Percentiles rank a stretch among this genome's conserved stretches.
phyloP scores from a whole-genome alignment of 2,888 invertebrate species.

The Rhyacophila evoluta region DNA sequence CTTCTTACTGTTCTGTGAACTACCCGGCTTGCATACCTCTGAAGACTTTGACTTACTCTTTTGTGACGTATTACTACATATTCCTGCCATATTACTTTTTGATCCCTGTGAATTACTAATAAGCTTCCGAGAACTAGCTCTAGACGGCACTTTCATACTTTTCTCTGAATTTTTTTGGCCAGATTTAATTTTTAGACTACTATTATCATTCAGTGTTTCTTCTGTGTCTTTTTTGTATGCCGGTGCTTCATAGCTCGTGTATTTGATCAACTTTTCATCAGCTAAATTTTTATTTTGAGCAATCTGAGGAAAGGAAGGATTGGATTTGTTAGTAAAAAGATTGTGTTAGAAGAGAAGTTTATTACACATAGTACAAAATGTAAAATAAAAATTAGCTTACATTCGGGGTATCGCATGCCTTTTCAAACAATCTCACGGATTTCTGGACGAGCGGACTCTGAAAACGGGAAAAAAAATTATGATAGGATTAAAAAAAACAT shows the following conservation, averaged over 20 bases:
- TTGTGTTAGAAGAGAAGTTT: background rate
- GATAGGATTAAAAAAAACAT: no score
- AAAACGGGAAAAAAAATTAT: no score
- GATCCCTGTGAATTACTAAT: no score
- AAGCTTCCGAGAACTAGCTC: background rate
- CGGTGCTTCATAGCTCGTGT: background rate
- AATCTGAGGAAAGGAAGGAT: constrained; percentile 2
- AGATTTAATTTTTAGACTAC: background rate
- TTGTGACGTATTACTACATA: background rate
- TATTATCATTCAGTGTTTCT: background rate
- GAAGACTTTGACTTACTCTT: background rate
- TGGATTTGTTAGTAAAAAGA: background rate
- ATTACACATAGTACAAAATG: background rate
- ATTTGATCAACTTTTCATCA: background rate
- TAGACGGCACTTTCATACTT: background rate
- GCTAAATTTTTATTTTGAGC: background rate
- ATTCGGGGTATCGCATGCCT: background rate
- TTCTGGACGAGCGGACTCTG: background rate
- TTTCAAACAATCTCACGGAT: background rate
- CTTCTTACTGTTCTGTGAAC: background rate
- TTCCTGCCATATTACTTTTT: no score
- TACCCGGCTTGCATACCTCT: background rate
- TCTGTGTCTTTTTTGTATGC: background rate
- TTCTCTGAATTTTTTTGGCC: background rate
- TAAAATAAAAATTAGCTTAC: background rate